These are phyloP conservation scores for Neelides sp. DNA, from an alignment of 1,140 invertebrate species.

Conservation along the genomic window DNA sequence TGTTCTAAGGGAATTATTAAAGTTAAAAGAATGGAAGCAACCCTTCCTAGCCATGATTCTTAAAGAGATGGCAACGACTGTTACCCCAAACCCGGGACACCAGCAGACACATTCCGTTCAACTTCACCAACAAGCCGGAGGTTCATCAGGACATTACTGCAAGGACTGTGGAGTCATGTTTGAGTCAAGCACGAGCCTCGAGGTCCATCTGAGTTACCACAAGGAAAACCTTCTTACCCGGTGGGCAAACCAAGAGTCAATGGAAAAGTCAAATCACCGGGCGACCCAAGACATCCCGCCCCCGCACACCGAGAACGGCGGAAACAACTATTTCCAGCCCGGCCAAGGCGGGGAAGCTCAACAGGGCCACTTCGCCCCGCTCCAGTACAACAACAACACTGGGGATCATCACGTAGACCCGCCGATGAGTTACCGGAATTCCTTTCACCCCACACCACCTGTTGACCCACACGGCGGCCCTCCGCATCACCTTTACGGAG, in stretches of 20 bases:
- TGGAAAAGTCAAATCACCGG: not conserved
- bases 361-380: conserved; percentile 4
- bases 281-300: not conserved
- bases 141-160: conserved; percentile 38
- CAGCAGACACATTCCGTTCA: conserved; percentile 5
- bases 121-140: conserved; percentile 9
- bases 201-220: conserved; percentile 64
- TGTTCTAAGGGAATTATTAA: too few species aligned
- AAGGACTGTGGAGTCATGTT: conserved; percentile 59
- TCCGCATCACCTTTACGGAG: conserved; percentile 1
- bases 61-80: conserved; percentile 13
- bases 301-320: conserved; percentile 41
- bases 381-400: conserved; percentile 17
- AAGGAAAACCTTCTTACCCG: conserved; percentile 59
- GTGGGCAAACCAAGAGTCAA: conserved; percentile 49
- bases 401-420: conserved; percentile 16
- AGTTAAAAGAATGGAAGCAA: too few species aligned
- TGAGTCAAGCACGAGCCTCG: conserved; percentile 56
- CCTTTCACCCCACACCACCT: conserved; percentile 15
- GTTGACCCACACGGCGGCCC: conserved; percentile 13
- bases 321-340: not conserved
- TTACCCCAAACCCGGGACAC: conserved; percentile 14
- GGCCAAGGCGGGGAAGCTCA: not conserved
- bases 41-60: too few species aligned
- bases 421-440: not conserved